Percentiles rank a stretch among this genome's conserved stretches.
These are phyloP conservation scores for Ceratina japonica DNA, from an alignment of 1,140 invertebrate genomes.

Conservation along the genomic window DNA sequence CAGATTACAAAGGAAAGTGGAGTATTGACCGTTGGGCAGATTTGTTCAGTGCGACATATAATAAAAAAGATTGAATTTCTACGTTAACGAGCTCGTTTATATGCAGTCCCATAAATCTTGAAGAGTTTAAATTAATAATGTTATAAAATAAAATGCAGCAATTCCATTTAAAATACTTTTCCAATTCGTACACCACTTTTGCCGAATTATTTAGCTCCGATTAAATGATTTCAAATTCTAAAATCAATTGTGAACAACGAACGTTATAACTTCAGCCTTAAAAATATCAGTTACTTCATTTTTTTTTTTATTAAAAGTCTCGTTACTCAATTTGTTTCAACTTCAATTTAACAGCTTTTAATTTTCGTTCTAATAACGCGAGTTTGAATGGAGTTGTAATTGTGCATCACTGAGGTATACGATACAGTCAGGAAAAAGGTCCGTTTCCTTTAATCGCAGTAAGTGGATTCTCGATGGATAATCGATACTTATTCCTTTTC, in stretches of 20 bases:
- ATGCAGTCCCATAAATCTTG: background rate
- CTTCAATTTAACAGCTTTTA: too few relatives aligned
- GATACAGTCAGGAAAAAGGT: constrained; percentile 62
- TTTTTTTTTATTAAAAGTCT: too few relatives aligned
- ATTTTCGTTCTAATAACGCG: too few relatives aligned
- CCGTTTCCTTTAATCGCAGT: constrained; percentile 41
- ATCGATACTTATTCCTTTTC: constrained; percentile 31
- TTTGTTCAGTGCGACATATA: too few relatives aligned
- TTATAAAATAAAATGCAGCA: background rate
- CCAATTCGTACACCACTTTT: too few relatives aligned
- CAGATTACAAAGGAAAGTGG: background rate
- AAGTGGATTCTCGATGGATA: constrained; percentile 1
- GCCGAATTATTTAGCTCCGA: too few relatives aligned
- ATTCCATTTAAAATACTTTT: constrained; percentile 1
- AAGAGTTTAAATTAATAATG: background rate
- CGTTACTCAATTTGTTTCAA: too few relatives aligned
- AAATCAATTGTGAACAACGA: too few relatives aligned
- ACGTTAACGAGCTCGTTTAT: background rate
- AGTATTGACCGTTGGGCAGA: background rate
- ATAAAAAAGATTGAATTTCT: background rate
- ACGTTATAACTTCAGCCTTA: too few relatives aligned
- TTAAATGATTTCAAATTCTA: too few relatives aligned
- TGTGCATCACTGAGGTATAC: constrained; percentile 39
- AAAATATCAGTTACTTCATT: too few relatives aligned
- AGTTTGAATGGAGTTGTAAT: background rate